Evolutionary conservation across 1,140 invertebrate species (phyloP), one percentile per base, ranked within the genome.

Genomic region (Solenopsis fugax): DNA sequence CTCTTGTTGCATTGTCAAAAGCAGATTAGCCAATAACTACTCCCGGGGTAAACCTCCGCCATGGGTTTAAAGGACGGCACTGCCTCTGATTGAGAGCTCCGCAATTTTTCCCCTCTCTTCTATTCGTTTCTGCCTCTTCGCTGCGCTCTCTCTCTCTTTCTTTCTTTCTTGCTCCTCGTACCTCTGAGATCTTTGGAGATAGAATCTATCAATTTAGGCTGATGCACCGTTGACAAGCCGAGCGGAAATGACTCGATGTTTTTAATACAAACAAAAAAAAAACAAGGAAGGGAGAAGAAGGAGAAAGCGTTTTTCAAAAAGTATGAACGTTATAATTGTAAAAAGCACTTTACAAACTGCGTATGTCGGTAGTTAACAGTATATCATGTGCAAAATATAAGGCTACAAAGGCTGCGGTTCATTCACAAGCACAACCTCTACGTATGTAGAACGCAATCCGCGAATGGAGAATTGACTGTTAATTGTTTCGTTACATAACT

Each of bases 1-100:
- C 81, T 89, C 86, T 85, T 85, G 75, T 76, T 85, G 76, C 81
- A 86, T 92, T 94, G 93, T 93, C 93, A 93, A 91, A 92, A 93
- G 88, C 93, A 95, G 94, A 94, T 95, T 94, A 91, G 87, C 88
- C 82, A 91, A 93, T 93, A 92, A 90, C 89, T 88, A 90, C 77
- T 81, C 58, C 81, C 56, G 56, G 37, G 56, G 67, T 60, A 75
- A 88, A 90, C 78, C 87, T 67, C 71, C 87, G 64, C 58, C 64
- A 54, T 56, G 77, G 75, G 71, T 75, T 85, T 78, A 85, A 85
- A 67, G 75, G 41, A 18, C 45, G 72, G 21, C 73, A 13, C 75
- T 52, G 86, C 73, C 65, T 69, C 54, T 73, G 88, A 88, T 88
- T 81, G 76, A 82, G n/a, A 56, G 50, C 50, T 77, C 62, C 69